phyloP scores from a whole-genome alignment of 2,888 invertebrate genomes.

The Elaeidobius kamerunicus region DNA sequence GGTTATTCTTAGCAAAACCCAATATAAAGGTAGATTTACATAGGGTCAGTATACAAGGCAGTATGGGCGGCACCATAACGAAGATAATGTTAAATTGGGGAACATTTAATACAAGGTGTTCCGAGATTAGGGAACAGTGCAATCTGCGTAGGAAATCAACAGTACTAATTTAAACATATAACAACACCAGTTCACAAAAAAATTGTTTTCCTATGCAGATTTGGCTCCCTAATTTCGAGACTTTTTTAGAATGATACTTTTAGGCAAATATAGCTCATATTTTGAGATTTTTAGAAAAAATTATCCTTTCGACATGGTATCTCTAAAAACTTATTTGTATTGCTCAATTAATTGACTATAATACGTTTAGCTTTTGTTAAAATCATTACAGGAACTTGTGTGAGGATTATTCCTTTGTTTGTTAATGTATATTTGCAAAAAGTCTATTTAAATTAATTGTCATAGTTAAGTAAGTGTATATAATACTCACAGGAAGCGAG shows the following conservation, averaged over 20 bases:
- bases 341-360: background rate
- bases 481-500: slow-evolving; percentile 14
- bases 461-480: slow-evolving; percentile 16
- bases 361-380: slow-evolving; percentile 3
- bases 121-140: too few relatives aligned
- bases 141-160: too few relatives aligned
- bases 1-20: too few relatives aligned
- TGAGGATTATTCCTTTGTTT: slow-evolving; percentile 7
- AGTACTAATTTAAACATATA: too few relatives aligned
- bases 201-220: background rate
- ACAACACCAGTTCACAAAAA: background rate
- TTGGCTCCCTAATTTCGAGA: background rate
- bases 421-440: slow-evolving; percentile 20
- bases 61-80: too few relatives aligned
- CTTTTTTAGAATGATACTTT: background rate
- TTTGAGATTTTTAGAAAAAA: too few relatives aligned
- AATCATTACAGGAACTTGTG: slow-evolving; percentile 7
- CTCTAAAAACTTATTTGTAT: background rate
- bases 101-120: too few relatives aligned
- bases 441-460: slow-evolving; percentile 14
- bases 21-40: too few relatives aligned
- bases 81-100: too few relatives aligned
- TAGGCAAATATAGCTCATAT: background rate
- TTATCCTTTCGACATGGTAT: too few relatives aligned
- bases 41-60: too few relatives aligned